Evolutionary conservation across 2,797 vertebrate species (phyloP).

Genomic region (Gymnothorax reevesii): DNA sequence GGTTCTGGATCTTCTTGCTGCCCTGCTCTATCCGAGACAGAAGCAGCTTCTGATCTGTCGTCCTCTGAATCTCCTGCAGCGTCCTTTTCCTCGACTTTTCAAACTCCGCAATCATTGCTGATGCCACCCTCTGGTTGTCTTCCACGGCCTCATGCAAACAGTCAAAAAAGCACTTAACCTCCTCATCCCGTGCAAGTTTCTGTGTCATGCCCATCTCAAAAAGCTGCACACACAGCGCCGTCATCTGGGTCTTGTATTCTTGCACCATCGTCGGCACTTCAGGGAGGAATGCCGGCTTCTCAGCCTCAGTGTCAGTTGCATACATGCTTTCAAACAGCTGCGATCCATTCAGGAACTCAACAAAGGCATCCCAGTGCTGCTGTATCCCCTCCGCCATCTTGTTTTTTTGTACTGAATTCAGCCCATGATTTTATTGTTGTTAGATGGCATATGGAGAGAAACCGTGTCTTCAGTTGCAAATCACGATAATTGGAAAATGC

Average conservation of each 20-base stretch:
- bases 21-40: slow-evolving; percentile 57
- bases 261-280: slow-evolving; percentile 71
- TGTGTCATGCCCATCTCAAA: slow-evolving; percentile 79
- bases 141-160: slow-evolving; percentile 59
- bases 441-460: no score
- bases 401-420: slow-evolving; percentile 5
- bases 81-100: slow-evolving; percentile 63
- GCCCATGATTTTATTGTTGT: no score
- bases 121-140: slow-evolving; percentile 70
- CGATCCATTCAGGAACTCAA: slow-evolving; percentile 82
- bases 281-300: slow-evolving; percentile 69
- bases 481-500: no score
- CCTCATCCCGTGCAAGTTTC: slow-evolving; percentile 66
- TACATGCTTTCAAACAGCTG: slow-evolving; percentile 81
- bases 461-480: no score
- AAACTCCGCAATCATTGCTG: slow-evolving; percentile 66
- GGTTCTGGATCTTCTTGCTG: slow-evolving; percentile 62
- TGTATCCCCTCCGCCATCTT: slow-evolving; percentile 66
- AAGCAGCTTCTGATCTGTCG: slow-evolving; percentile 51
- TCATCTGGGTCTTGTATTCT: slow-evolving; percentile 78
- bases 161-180: slow-evolving; percentile 74
- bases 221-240: slow-evolving; percentile 73
- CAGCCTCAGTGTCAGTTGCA: slow-evolving; percentile 73
- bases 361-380: slow-evolving; percentile 80
- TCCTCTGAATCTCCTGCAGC: slow-evolving; percentile 60